phyloP scores from a whole-genome alignment of 2,113 vertebrate genomes.

The Falco punctatus region DNA sequence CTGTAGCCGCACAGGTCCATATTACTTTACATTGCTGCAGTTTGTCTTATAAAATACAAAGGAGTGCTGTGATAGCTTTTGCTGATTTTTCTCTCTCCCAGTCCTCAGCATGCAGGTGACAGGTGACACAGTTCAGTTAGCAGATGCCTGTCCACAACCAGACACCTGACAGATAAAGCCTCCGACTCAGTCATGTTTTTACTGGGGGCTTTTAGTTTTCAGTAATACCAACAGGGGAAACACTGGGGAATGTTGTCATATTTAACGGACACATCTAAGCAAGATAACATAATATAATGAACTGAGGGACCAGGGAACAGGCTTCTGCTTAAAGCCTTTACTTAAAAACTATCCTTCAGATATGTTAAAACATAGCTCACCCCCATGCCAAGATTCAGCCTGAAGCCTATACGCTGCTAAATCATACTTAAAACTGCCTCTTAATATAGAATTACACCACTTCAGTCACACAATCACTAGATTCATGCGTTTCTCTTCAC shows the following conservation, averaged over 20 bases:
- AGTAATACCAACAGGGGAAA: neutral
- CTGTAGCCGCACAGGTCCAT: accelerated
- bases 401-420: neutral
- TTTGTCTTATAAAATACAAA: neutral
- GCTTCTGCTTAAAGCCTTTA: neutral
- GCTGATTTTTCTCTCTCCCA: neutral
- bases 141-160: neutral
- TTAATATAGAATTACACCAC: neutral
- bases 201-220: neutral
- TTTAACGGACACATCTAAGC: neutral
- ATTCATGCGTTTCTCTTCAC: neutral
- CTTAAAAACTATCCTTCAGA: neutral
- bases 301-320: neutral
- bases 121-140: neutral
- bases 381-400: neutral
- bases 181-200: neutral
- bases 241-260: neutral
- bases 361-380: neutral
- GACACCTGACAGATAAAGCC: neutral
- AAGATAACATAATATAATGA: neutral
- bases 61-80: neutral
- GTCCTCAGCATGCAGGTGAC: neutral
- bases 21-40: neutral
- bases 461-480: neutral
- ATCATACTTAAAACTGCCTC: neutral